These are phyloP conservation scores for Sphenodon punctatus DNA, from an alignment of 2,797 vertebrate genomes.

Conservation along the genomic window DNA sequence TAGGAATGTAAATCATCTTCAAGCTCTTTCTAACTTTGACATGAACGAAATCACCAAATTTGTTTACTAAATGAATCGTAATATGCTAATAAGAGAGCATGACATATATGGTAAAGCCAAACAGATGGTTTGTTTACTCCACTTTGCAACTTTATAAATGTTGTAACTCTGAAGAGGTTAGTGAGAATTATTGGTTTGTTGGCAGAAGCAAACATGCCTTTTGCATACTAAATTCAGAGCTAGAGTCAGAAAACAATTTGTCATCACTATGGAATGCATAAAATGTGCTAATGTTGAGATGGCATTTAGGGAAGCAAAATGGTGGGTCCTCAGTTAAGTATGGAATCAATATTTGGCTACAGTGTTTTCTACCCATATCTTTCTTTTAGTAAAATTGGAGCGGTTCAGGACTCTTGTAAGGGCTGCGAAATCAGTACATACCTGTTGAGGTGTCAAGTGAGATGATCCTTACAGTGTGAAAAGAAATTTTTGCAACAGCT, in stretches of 20 bases:
- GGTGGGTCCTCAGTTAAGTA: slow-evolving; percentile 45
- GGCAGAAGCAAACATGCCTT: slow-evolving; percentile 72
- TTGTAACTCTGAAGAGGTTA: slow-evolving; percentile 80
- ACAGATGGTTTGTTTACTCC: slow-evolving; percentile 86
- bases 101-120: slow-evolving; percentile 87
- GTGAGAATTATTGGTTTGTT: slow-evolving; percentile 77
- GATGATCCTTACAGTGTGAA: slow-evolving; percentile 42
- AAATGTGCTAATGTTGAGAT: slow-evolving; percentile 62
- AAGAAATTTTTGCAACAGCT: slow-evolving; percentile 57
- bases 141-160: slow-evolving; percentile 83
- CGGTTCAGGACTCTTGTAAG: slow-evolving; percentile 33
- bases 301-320: slow-evolving; percentile 56
- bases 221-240: slow-evolving; percentile 76
- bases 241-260: slow-evolving; percentile 72
- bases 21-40: slow-evolving; percentile 84
- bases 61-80: slow-evolving; percentile 90
- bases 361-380: slow-evolving; percentile 6
- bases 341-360: slow-evolving; percentile 6
- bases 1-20: slow-evolving; percentile 96
- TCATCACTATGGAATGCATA: slow-evolving; percentile 68
- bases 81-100: slow-evolving; percentile 87
- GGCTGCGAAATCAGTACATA: slow-evolving; percentile 46
- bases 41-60: slow-evolving; percentile 86
- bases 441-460: slow-evolving; percentile 65
- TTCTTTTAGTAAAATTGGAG: slow-evolving; percentile 27